Evolutionary conservation across 35 echinoderm and acorn worm species (phyloP).

Genomic region (Holothuria glaberrima): DNA sequence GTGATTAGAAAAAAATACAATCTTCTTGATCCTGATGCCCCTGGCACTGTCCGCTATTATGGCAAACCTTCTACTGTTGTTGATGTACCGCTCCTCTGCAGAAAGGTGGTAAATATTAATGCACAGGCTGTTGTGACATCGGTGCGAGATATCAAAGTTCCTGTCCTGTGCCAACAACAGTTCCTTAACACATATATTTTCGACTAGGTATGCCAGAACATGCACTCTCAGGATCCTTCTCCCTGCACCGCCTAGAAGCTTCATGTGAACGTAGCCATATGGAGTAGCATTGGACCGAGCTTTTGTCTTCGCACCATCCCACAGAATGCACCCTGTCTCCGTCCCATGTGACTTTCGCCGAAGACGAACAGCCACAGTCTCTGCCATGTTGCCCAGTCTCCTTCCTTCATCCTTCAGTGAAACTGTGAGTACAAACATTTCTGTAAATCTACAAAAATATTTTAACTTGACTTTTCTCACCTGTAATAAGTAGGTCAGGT

Average conservation of each 20-base stretch:
- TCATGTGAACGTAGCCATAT: background rate
- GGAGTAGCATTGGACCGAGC: background rate
- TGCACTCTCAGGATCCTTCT: background rate
- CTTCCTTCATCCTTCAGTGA: background rate
- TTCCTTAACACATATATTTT: background rate
- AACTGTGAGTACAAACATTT: too few relatives aligned
- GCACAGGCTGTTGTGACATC: slow-evolving; percentile 7
- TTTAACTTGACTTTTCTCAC: background rate
- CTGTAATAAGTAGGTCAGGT: background rate
- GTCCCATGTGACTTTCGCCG: background rate
- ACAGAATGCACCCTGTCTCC: background rate
- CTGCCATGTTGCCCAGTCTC: background rate
- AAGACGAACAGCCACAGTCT: background rate
- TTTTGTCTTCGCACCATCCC: background rate
- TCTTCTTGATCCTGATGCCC: background rate
- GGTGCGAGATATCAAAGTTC: background rate
- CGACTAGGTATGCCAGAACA: background rate
- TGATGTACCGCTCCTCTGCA: background rate
- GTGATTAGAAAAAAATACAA: background rate
- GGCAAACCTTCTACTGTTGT: slow-evolving; percentile 15
- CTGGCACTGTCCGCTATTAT: background rate
- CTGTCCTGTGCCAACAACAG: background rate
- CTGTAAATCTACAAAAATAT: background rate
- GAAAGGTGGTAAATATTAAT: background rate
- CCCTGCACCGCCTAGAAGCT: background rate